A percentile compares a stretch with the other conserved stretches of the same genome.
Evolutionary conservation across 2,113 vertebrate species (phyloP).

Genomic region (Eudyptes chrysolophus): DNA sequence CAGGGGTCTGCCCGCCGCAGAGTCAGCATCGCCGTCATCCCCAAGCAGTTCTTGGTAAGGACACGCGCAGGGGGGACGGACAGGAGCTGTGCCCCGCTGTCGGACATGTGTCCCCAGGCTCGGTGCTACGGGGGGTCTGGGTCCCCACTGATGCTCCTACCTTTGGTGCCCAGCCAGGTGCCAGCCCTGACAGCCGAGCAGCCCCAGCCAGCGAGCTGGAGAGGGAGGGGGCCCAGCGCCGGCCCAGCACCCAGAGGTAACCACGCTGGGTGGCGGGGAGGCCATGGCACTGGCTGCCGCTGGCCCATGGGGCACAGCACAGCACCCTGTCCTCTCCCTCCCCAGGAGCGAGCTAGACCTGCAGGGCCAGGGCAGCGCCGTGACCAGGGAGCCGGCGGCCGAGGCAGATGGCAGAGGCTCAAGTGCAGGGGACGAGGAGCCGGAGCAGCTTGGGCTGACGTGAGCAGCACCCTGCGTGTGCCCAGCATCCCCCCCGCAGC

Average conservation of each 20-base stretch:
- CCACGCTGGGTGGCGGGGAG: fast-evolving
- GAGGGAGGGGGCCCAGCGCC: not conserved
- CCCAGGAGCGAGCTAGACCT: conserved; percentile 7
- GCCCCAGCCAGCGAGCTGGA: not conserved
- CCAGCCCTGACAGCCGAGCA: not conserved
- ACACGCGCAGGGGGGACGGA: fast-evolving
- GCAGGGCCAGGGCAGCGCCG: not conserved
- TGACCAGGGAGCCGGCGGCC: not conserved
- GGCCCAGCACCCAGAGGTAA: conserved; percentile 19
- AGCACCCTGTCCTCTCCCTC: not conserved
- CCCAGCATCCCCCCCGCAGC: fast-evolving
- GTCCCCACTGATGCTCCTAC: not conserved
- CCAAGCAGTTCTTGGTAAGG: conserved; percentile 71
- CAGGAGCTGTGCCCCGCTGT: not conserved
- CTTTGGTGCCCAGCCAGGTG: conserved; percentile 27
- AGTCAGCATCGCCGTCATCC: conserved; percentile 80
- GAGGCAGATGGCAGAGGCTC: not conserved
- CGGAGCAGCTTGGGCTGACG: not conserved
- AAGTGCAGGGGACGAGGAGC: not conserved
- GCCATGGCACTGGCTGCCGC: fast-evolving
- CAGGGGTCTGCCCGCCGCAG: conserved; percentile 72
- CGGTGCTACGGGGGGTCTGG: fast-evolving
- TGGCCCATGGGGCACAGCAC: fast-evolving
- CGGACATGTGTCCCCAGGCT: not conserved
- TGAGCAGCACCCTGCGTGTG: not conserved